Conservation (phyloP, 1,140 invertebrate species). For the Coelopa frigida region DNA sequence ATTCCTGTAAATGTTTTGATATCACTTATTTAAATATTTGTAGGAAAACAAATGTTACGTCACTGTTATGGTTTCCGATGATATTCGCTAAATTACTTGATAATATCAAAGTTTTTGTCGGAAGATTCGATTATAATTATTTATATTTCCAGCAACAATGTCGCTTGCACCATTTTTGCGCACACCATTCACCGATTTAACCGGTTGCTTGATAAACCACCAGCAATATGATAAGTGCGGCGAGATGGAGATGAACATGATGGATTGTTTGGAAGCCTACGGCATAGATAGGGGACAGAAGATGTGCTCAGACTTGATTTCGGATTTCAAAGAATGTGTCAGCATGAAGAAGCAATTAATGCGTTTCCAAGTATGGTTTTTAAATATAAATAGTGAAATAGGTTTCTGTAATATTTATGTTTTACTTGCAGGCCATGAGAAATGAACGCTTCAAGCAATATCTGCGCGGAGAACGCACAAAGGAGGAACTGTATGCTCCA, state of each 20-base stretch:
- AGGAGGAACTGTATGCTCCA: conserved; percentile 45
- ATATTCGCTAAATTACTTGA: too few species aligned
- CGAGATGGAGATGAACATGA: conserved; percentile 56
- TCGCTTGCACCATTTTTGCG: conserved; percentile 55
- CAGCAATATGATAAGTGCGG: conserved; percentile 56
- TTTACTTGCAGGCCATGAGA: conserved; percentile 47
- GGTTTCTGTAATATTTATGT: not conserved
- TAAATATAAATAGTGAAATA: not conserved
- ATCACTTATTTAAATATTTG: too few species aligned
- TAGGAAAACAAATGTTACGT: too few species aligned
- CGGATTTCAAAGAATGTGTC: conserved; percentile 61
- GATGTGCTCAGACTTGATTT: conserved; percentile 54
- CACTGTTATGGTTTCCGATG: too few species aligned
- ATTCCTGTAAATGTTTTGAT: too few species aligned
- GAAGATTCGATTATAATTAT: not conserved
- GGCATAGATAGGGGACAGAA: conserved; percentile 51
- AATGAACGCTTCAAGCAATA: conserved; percentile 51
- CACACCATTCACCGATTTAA: conserved; percentile 60
- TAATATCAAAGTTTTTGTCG: too few species aligned
- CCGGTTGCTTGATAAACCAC: conserved; percentile 53
- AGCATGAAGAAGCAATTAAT: conserved; percentile 51
- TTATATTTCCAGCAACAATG: conserved; percentile 28
- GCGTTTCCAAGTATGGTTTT: conserved; percentile 47
- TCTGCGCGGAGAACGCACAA: conserved; percentile 44
- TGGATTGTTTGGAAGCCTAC: conserved; percentile 69